These are phyloP conservation scores for Zosterops japonicus DNA, from an alignment of 2,113 vertebrate species.

Conservation along the genomic window DNA sequence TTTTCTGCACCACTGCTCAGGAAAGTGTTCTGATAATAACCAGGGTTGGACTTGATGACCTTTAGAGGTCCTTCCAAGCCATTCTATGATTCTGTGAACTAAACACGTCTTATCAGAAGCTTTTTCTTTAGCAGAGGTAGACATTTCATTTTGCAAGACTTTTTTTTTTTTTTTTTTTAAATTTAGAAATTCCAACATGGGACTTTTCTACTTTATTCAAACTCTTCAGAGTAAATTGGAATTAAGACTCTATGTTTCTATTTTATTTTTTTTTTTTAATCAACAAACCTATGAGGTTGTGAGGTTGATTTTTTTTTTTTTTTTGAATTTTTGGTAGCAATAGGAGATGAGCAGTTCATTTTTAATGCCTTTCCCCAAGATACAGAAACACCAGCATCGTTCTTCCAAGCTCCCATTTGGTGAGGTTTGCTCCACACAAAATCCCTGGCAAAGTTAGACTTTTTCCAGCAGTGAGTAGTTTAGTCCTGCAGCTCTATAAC, in stretches of 20 bases:
- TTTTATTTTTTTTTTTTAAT: not conserved
- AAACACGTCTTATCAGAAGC: not conserved
- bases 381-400: not conserved
- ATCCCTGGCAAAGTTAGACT: not conserved
- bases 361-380: not conserved
- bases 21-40: not conserved
- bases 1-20: not conserved
- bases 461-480: not conserved
- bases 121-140: not conserved
- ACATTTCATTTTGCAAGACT: not conserved
- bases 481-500: not conserved
- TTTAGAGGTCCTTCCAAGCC: not conserved
- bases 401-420: not conserved
- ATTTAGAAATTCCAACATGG: not conserved
- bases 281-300: not conserved
- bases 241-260: not conserved
- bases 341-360: not conserved
- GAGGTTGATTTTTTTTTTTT: too few relatives aligned
- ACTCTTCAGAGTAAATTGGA: not conserved
- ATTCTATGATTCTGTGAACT: not conserved
- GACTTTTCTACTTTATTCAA: not conserved
- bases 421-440: not conserved
- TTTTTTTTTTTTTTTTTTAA: not conserved
- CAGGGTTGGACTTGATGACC: not conserved
- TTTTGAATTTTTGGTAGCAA: not conserved